phyloP scores from a whole-genome alignment of 2,888 invertebrate genomes.

The Xestia xanthographa region DNA sequence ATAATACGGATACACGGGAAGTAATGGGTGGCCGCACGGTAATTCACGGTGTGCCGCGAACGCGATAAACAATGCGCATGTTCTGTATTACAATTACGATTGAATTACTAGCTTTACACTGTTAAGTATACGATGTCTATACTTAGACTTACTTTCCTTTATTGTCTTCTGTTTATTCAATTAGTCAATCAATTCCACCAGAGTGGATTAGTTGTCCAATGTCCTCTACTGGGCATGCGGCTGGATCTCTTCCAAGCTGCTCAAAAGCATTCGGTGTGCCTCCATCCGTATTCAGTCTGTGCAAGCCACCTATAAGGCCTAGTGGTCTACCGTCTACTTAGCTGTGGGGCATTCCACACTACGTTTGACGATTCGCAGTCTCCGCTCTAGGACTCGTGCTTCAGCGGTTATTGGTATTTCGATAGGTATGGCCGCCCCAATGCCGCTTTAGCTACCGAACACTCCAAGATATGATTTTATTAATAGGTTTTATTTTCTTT shows the following conservation, averaged over 20 bases:
- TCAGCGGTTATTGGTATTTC: background rate
- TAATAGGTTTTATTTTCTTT: background rate
- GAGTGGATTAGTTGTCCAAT: background rate
- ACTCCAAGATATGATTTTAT: background rate
- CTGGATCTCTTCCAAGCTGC: background rate
- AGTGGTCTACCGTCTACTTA: background rate
- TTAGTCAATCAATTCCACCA: background rate
- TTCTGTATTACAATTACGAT: constrained; percentile 2
- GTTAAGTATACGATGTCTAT: background rate
- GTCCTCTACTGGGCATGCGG: background rate
- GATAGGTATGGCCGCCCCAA: background rate
- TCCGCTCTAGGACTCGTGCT: background rate
- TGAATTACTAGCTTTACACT: background rate
- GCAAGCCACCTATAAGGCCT: background rate
- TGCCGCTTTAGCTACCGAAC: background rate
- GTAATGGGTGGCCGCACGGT: constrained; percentile 4
- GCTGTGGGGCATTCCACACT: background rate
- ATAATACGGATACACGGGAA: constrained; percentile 14
- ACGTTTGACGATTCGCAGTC: background rate
- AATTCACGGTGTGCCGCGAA: constrained; percentile 1
- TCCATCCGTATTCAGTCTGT: background rate
- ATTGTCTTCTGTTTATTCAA: background rate
- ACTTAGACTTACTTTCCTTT: background rate
- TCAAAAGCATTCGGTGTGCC: background rate
- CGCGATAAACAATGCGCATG: background rate